These are phyloP conservation scores for Ptychobarbus kaznakovi DNA, from an alignment of 2,797 vertebrate genomes.

Conservation along the genomic window DNA sequence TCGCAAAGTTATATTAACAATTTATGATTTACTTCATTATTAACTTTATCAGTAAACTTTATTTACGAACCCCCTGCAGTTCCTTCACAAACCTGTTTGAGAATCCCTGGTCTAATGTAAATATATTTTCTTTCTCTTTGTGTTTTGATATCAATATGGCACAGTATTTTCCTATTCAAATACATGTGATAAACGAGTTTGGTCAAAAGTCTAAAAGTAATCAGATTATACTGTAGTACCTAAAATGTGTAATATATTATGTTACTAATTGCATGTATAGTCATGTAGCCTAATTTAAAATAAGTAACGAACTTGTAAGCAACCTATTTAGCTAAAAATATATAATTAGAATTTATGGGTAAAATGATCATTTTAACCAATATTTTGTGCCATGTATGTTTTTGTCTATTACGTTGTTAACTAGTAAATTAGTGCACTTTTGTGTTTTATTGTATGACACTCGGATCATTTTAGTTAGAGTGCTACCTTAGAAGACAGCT, in stretches of 20 bases:
- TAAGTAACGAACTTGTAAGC: no score
- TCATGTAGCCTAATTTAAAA: no score
- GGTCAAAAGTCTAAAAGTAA: neutral
- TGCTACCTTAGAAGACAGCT: neutral
- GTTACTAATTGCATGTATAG: no score
- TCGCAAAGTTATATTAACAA: neutral
- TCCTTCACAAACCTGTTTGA: neutral
- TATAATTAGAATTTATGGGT: no score
- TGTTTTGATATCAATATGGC: neutral
- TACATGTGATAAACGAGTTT: neutral
- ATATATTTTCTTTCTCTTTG: neutral
- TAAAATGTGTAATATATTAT: neutral
- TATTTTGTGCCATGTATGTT: no score
- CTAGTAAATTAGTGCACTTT: no score
- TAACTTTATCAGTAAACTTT: no score
- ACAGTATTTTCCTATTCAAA: neutral
- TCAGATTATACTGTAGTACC: neutral
- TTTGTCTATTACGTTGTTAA: neutral
- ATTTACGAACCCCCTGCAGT: neutral
- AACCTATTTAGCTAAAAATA: no score
- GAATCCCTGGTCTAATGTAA: no score
- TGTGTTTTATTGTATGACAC: neutral
- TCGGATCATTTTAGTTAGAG: neutral
- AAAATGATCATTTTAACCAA: no score
- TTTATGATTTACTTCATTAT: neutral